These are phyloP conservation scores for Leptinotarsa tumamoca DNA, from an alignment of 2,888 invertebrate species.

Conservation along the genomic window DNA sequence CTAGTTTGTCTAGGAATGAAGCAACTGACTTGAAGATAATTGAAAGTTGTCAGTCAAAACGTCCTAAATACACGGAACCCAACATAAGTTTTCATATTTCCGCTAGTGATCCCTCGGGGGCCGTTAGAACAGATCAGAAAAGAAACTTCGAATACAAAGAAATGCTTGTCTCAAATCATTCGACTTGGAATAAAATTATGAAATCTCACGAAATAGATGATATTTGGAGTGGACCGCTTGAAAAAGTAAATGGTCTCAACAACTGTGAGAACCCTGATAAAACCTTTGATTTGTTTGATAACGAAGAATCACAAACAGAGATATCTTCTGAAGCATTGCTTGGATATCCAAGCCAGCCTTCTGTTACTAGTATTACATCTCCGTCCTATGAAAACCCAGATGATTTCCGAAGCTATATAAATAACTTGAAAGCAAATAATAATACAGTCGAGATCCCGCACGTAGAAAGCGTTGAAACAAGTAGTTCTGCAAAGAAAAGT, in stretches of 20 bases:
- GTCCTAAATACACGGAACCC: slow-evolving; percentile 17
- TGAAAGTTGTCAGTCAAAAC: not conserved
- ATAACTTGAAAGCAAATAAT: slow-evolving; percentile 22
- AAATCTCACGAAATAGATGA: slow-evolving; percentile 43
- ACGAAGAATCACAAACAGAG: slow-evolving; percentile 17
- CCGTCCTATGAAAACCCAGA: slow-evolving; percentile 47
- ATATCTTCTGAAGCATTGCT: not conserved
- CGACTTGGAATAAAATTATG: slow-evolving; percentile 27
- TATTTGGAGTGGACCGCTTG: slow-evolving; percentile 42
- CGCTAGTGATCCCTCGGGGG: not conserved
- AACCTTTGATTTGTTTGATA: slow-evolving; percentile 45
- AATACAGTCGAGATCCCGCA: no score
- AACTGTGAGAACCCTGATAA: slow-evolving; percentile 34
- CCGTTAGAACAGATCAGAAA: not conserved
- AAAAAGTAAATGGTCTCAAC: slow-evolving; percentile 34
- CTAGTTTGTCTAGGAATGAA: no score
- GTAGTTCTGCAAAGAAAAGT: not conserved
- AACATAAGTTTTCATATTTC: not conserved
- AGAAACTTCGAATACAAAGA: slow-evolving; percentile 15
- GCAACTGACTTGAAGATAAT: no score
- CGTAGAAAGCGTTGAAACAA: no score
- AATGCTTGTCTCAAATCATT: not conserved
- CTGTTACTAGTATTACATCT: slow-evolving; percentile 36
- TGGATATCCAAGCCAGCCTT: not conserved
- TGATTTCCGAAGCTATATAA: slow-evolving; percentile 42